Evolutionary conservation across 2,888 invertebrate species (phyloP), one percentile per base, ranked within the genome.

Genomic region (Pachycephus smyrnensis): DNA sequence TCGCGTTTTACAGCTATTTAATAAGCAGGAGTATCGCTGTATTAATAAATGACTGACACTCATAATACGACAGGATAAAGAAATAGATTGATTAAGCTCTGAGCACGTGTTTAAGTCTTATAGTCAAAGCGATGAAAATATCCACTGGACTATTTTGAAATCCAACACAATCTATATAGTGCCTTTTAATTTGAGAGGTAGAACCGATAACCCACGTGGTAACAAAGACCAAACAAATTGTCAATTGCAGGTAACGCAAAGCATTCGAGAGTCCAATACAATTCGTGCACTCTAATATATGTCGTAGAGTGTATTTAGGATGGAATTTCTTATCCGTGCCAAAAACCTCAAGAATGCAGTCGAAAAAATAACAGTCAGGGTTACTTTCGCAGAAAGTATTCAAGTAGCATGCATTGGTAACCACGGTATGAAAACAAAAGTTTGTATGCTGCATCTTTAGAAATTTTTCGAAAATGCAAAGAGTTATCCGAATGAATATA

Each of bases 301-400:
- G 23, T 55, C 55, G 23, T 55, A 55, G 55, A 55, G 2, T 9
- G 55, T 30, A n/a, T 37, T 77, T 77, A 75, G 77, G 74, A 77
- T 69, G 31, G 73, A 74, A 73, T 74, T 74, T 75, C 30, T 23
- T 71, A 74, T 37, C 15, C 15, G 77, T 77, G 77, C 77, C 77
- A 77, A 77, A 30, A 30, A 31, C 15, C 32, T 36, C 3, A 55
- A 69, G 75, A 11, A 69, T 69, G 32, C 4, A 23, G 31, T 33
- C 55, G 30, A 68, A 68, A n/a, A 81, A 81, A 79, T 81, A 80
- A 80, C 75, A 69, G 71, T 36, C 30, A 40, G 32, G 33, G 73
- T 32, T 40, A 55, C 79, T 76, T 32, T 55, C 2, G 55, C 55
- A 55, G 9, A 55, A 55, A 23, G 55, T 55, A 55, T 55, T 55